Evolutionary conservation across 1,140 invertebrate species (phyloP), one percentile per base, ranked within the genome.

Genomic region (Drosophila triauraria): DNA sequence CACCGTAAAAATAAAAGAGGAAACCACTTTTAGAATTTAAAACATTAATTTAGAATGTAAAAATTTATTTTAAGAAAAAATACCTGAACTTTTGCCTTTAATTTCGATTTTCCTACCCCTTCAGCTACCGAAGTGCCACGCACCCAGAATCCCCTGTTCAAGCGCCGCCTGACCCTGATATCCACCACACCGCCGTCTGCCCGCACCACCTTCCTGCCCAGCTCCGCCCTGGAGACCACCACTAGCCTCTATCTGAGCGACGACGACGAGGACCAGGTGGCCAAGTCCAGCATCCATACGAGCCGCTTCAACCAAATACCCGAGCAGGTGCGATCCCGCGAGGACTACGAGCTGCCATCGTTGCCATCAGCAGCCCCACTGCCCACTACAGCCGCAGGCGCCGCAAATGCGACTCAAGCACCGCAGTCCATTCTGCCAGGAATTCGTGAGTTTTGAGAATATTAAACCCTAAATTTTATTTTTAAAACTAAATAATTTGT

Each of bases 231-330:
- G n/a, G 84, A 90, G 8, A 88, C 77, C 35, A 81, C 78, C 12
- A 87, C 85, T 7, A 64, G 50, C 35, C 32, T 72, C 44, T 76
- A 72, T 60, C 40, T 47, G 2, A 70, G 15, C 46, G 91, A 91
- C 13, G 82, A 92, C 25, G 82, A 76, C 23, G 79, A 80, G 20
- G 91, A 92, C 54, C 91, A 92, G 71, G 75, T 92, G 56, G 91
- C 91, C 62, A 92, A 91, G 53, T 92, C 91, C 5, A 92, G 91
- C 63, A 90, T 92, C 27, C 91, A 92, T 32, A 82, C 87, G 13
- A 92, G 84, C 50, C 87, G 74, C 58, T 91, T 92, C 44, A 92
- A 92, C 64, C 87, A 92, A 46, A 90, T 92, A 27, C 51, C 78
- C 9, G 80, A 87, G 10, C 83, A 88, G 43, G 61, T 54, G 58